These are phyloP conservation scores for Hyperoplus lanceolatus DNA, from an alignment of 2,797 vertebrate genomes.

Conservation along the genomic window DNA sequence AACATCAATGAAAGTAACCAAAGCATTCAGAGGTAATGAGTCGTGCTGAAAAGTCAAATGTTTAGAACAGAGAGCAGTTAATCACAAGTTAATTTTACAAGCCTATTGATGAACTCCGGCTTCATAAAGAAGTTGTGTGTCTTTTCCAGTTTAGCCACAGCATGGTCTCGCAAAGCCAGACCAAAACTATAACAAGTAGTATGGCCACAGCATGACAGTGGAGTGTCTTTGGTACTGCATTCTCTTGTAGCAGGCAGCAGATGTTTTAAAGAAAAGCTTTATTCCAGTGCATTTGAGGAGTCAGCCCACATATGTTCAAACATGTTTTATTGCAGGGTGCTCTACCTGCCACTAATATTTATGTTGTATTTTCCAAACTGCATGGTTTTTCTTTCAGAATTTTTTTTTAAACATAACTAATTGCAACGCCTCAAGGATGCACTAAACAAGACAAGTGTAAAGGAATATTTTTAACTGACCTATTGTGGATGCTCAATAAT, in stretches of 20 bases:
- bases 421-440: too few species aligned
- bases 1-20: slow-evolving; percentile 4
- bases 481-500: slow-evolving; percentile 11
- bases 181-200: not conserved
- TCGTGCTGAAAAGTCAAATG: slow-evolving; percentile 27
- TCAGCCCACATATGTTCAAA: not conserved
- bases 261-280: slow-evolving; percentile 7
- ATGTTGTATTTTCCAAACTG: too few species aligned
- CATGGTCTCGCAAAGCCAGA: not conserved
- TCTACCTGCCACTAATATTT: not conserved
- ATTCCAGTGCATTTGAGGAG: slow-evolving; percentile 31
- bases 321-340: not conserved
- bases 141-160: slow-evolving; percentile 55
- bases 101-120: slow-evolving; percentile 22
- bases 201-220: slow-evolving; percentile 30
- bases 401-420: too few species aligned
- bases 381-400: too few species aligned
- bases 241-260: slow-evolving; percentile 1
- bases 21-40: slow-evolving; percentile 66
- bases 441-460: not conserved
- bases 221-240: slow-evolving; percentile 61
- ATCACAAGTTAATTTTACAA: slow-evolving; percentile 4
- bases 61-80: slow-evolving; percentile 5
- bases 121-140: slow-evolving; percentile 13
- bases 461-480: not conserved